These are phyloP conservation scores for Coreius guichenoti DNA, from an alignment of 2,797 vertebrate genomes.

Conservation along the genomic window DNA sequence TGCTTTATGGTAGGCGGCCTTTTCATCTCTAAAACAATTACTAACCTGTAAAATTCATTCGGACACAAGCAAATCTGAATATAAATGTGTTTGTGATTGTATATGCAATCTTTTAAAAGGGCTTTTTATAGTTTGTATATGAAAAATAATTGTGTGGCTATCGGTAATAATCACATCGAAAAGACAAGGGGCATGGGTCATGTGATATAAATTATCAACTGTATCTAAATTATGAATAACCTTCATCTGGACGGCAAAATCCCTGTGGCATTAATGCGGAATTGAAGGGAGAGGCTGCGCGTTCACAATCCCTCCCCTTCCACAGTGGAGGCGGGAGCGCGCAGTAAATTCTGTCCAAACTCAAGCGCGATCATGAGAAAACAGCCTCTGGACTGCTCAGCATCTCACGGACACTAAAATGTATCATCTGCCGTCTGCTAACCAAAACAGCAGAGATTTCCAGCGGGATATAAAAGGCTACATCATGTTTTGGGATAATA, in stretches of 20 bases:
- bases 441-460: slow-evolving; percentile 55
- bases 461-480: slow-evolving; percentile 68
- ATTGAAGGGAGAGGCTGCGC: slow-evolving; percentile 84
- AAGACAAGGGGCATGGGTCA: slow-evolving; percentile 68
- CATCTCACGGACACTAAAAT: slow-evolving; percentile 78
- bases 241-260: slow-evolving; percentile 66
- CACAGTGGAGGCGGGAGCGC: slow-evolving; percentile 74
- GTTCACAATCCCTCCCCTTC: slow-evolving; percentile 70
- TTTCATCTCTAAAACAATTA: background rate
- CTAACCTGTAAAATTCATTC: background rate
- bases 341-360: slow-evolving; percentile 68
- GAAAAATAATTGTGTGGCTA: background rate
- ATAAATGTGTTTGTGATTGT: background rate
- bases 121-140: background rate
- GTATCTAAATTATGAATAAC: slow-evolving; percentile 72
- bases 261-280: slow-evolving; percentile 77
- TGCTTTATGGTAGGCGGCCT: background rate
- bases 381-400: slow-evolving; percentile 68
- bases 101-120: background rate
- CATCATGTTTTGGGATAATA: slow-evolving; percentile 59
- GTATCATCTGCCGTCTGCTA: slow-evolving; percentile 67
- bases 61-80: background rate
- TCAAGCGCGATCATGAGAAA: slow-evolving; percentile 62
- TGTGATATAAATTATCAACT: slow-evolving; percentile 71
- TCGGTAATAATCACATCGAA: background rate